These are phyloP conservation scores for Microcaecilia unicolor DNA, from an alignment of 2,797 vertebrate species.

Conservation along the genomic window DNA sequence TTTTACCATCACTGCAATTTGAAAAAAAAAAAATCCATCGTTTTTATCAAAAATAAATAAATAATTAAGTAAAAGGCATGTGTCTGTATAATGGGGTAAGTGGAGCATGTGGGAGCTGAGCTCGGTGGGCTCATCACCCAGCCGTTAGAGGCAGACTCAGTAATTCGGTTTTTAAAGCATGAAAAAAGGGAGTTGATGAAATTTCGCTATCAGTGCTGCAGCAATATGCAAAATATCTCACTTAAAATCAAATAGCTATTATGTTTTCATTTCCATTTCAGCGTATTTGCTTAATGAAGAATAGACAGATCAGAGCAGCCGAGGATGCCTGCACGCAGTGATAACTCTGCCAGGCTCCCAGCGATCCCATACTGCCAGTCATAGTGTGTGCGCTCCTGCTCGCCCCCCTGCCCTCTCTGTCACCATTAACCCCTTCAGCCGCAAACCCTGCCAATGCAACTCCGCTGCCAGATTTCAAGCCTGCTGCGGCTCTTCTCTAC, in stretches of 20 bases:
- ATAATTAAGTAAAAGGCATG: constrained; percentile 30
- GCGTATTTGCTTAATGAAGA: constrained; percentile 99
- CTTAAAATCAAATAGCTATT: constrained; percentile 99
- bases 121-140: constrained; percentile 45
- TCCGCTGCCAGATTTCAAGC: too few species aligned
- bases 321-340: constrained; percentile 87
- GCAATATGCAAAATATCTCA: constrained; percentile 99
- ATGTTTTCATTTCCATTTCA: constrained; percentile 99
- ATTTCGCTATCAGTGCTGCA: constrained; percentile 96
- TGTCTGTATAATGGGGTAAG: constrained; percentile 73
- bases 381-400: constrained; percentile 20
- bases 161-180: constrained; percentile 94
- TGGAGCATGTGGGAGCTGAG: constrained; percentile 64
- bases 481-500: too few species aligned
- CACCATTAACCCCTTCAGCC: neutral
- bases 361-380: constrained; percentile 74
- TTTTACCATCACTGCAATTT: neutral
- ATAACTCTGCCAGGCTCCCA: constrained; percentile 87
- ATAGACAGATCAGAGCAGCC: constrained; percentile 90
- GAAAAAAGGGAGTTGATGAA: constrained; percentile 97
- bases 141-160: constrained; percentile 69
- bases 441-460: neutral
- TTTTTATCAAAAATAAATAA: constrained; percentile 51
- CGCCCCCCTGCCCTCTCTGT: neutral
- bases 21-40: constrained; percentile 56